phyloP scores from a whole-genome alignment of 2,888 invertebrate genomes.

The Leucophora obtusa region DNA sequence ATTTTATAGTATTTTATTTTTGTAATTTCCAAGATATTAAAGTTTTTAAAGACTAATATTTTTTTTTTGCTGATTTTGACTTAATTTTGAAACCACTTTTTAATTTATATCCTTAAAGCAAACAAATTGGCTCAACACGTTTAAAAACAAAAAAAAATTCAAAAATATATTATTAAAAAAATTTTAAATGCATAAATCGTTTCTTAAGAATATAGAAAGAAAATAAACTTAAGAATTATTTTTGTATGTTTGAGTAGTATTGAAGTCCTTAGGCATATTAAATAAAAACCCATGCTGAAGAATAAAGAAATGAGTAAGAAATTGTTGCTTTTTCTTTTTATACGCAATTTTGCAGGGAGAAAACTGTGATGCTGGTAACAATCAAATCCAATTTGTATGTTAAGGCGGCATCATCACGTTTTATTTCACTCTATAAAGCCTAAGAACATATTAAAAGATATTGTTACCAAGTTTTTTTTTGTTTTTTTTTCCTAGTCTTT shows the following conservation, averaged over 20 bases:
- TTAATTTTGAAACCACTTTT: not conserved
- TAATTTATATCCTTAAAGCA: slow-evolving; percentile 1
- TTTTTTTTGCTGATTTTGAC: not conserved
- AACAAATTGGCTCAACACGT: not conserved
- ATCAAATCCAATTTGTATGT: slow-evolving; percentile 21
- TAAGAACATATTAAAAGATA: slow-evolving; percentile 25
- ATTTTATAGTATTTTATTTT: not conserved
- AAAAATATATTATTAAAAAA: not conserved
- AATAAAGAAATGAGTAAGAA: not conserved
- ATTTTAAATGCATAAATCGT: not conserved
- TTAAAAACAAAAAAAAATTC: not conserved
- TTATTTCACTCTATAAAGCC: slow-evolving; percentile 38
- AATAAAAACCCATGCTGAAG: slow-evolving; percentile 3
- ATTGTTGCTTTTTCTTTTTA: not conserved
- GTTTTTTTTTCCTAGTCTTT: too few species aligned
- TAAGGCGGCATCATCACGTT: slow-evolving; percentile 44
- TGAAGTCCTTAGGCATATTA: slow-evolving; percentile 46
- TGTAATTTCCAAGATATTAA: not conserved
- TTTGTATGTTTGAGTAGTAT: slow-evolving; percentile 26
- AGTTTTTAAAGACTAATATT: not conserved
- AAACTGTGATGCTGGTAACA: not conserved
- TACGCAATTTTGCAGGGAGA: not conserved
- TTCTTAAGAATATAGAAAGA: not conserved
- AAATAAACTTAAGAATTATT: slow-evolving; percentile 23
- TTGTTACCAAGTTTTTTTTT: not conserved